Evolutionary conservation across 2,113 vertebrate genomes (phyloP).

Genomic region (Saguinus midas): DNA sequence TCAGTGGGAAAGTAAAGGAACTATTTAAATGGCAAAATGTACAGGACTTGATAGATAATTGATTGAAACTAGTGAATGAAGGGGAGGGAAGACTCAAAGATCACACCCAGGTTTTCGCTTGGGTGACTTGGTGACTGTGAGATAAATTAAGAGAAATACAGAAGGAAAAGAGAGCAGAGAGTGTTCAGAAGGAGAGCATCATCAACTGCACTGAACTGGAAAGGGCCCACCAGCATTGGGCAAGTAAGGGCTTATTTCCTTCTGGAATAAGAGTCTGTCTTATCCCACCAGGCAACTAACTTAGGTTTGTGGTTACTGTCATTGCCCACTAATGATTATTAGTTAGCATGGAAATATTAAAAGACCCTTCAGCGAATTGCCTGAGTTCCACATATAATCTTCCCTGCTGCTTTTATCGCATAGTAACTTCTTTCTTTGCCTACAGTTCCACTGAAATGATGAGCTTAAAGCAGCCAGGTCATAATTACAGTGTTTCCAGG

Average conservation of each 20-base stretch:
- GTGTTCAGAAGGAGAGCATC: background rate
- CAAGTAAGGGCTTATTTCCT: too few relatives aligned
- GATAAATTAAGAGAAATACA: background rate
- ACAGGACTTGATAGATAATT: background rate
- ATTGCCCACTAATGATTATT: background rate
- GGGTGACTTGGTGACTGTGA: background rate
- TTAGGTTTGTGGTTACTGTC: background rate
- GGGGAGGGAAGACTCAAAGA: background rate
- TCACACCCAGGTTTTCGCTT: background rate
- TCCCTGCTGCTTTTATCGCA: background rate
- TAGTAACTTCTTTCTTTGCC: background rate
- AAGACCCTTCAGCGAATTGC: background rate
- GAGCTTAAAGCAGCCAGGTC: background rate
- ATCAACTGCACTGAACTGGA: background rate
- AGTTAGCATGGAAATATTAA: background rate
- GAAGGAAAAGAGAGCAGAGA: background rate
- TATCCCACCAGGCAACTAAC: too few relatives aligned
- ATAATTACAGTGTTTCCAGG: background rate
- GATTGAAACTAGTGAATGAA: background rate
- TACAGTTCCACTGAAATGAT: background rate
- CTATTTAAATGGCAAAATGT: background rate
- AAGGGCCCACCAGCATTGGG: background rate
- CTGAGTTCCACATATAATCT: background rate
- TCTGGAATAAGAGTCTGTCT: too few relatives aligned
- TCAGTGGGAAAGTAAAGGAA: background rate